Conservation (phyloP, 2,797 vertebrate species). For the Dallia pectoralis region DNA sequence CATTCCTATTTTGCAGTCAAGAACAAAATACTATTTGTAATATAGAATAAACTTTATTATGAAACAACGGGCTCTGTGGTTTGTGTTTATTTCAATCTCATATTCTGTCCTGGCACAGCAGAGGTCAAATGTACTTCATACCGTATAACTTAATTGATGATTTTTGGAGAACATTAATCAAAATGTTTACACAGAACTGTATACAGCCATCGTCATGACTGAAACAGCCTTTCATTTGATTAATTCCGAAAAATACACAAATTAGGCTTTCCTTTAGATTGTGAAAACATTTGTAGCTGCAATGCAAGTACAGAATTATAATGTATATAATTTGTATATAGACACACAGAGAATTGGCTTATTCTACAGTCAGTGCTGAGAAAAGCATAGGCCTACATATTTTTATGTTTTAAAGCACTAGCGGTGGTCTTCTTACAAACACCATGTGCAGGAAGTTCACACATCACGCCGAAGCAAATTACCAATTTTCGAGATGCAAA, state of each 20-base stretch:
- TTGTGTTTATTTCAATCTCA: constrained; percentile 29
- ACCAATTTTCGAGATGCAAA: not conserved
- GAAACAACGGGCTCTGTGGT: constrained; percentile 75
- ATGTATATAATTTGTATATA: too few relatives aligned
- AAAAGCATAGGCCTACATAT: too few relatives aligned
- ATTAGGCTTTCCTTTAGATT: too few relatives aligned
- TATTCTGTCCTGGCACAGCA: not conserved
- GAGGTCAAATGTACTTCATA: not conserved
- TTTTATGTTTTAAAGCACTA: too few relatives aligned
- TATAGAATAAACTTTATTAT: constrained; percentile 99
- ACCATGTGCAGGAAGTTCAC: too few relatives aligned
- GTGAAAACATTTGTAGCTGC: too few relatives aligned
- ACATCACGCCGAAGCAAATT: not conserved
- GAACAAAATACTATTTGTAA: constrained; percentile 99
- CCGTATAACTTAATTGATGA: not conserved
- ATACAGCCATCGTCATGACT: not conserved
- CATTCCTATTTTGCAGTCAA: constrained; percentile 99
- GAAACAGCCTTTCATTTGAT: not conserved
- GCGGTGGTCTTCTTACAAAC: not conserved
- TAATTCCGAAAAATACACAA: too few relatives aligned
- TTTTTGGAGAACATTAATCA: not conserved
- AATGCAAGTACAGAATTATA: too few relatives aligned
- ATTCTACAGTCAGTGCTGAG: too few relatives aligned
- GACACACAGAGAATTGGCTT: too few relatives aligned
- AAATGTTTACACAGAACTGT: not conserved